A percentile compares a stretch with the other conserved stretches of the same genome.
phyloP scores from a whole-genome alignment of 1,140 invertebrate genomes.

The Lycorma delicatula region DNA sequence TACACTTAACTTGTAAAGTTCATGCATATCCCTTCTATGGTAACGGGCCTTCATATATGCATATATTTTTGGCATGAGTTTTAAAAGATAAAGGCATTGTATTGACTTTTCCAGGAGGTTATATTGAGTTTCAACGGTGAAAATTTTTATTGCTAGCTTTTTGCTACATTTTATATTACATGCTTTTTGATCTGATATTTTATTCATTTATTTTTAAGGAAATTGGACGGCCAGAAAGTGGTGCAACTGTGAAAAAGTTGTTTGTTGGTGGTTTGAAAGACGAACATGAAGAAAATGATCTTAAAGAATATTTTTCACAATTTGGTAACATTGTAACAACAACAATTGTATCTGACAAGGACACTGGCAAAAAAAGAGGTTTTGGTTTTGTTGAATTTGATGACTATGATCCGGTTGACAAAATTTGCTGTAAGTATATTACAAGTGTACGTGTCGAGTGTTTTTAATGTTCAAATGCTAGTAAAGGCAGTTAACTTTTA shows the following conservation, averaged over 20 bases:
- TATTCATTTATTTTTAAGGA: conserved; percentile 54
- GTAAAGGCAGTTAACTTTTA: background rate
- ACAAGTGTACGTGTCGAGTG: background rate
- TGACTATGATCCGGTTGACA: conserved; percentile 93
- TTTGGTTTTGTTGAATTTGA: conserved; percentile 95
- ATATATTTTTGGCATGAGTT: no score
- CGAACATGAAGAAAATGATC: conserved; percentile 79
- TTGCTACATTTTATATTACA: no score
- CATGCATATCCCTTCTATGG: no score
- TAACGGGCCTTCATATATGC: no score
- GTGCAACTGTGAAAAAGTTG: conserved; percentile 89
- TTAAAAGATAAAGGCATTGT: no score
- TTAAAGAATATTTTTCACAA: conserved; percentile 72
- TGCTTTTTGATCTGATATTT: no score
- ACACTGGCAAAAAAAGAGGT: conserved; percentile 82
- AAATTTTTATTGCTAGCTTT: no score
- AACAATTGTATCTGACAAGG: conserved; percentile 87
- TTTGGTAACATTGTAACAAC: conserved; percentile 78
- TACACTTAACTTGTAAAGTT: no score
- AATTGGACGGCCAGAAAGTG: conserved; percentile 79
- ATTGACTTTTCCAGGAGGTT: no score
- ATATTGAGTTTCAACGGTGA: no score
- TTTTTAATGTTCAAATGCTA: no score
- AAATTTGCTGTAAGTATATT: conserved; percentile 70
- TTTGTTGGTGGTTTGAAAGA: conserved; percentile 89